Evolutionary conservation across 2,113 vertebrate species (phyloP).

Genomic region (Vidua macroura): DNA sequence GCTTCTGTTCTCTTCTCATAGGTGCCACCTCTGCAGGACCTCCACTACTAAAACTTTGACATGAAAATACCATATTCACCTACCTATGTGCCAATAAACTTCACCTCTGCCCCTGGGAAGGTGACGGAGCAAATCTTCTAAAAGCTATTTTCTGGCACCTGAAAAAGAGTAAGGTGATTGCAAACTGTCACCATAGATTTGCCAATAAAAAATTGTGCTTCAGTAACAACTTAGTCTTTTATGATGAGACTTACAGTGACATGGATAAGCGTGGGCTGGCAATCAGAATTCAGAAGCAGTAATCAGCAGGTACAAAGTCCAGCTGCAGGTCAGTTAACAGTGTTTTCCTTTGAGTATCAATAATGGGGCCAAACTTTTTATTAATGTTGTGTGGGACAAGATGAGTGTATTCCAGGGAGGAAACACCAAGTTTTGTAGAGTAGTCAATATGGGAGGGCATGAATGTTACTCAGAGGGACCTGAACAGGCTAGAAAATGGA

Average conservation of each 20-base stretch:
- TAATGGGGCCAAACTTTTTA: neutral
- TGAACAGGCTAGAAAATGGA: neutral
- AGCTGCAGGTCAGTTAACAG: neutral
- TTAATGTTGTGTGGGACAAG: neutral
- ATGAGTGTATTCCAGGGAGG: neutral
- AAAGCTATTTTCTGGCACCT: neutral
- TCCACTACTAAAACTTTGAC: neutral
- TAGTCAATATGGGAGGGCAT: neutral
- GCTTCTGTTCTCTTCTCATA: neutral
- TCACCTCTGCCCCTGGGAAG: neutral
- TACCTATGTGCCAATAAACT: neutral
- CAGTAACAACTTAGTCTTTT: neutral
- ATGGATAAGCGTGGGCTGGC: neutral
- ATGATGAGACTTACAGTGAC: neutral
- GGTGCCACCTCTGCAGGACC: neutral
- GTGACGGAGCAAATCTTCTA: neutral
- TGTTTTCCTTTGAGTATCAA: rapidly evolving
- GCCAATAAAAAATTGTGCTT: neutral
- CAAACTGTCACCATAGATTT: neutral
- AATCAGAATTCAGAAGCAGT: neutral
- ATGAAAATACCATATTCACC: neutral
- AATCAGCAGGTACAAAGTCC: neutral
- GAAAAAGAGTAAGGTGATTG: neutral
- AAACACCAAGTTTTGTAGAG: neutral
- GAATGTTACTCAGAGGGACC: neutral